These are phyloP conservation scores for Zoroaster sp. DNA, from an alignment of 53 echinoderm and acorn worm genomes.

Conservation along the genomic window DNA sequence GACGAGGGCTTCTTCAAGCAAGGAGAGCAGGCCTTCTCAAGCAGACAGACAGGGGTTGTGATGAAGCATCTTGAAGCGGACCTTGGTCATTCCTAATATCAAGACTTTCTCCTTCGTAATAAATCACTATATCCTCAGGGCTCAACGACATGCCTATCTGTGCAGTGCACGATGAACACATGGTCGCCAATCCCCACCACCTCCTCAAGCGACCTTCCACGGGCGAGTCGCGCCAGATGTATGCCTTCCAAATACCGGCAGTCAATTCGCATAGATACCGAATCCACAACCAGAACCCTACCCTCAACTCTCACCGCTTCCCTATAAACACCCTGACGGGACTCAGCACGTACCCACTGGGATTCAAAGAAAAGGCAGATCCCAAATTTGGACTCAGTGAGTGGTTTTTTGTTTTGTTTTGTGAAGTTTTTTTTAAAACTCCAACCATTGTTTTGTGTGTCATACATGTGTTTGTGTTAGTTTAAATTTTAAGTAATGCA, in stretches of 20 bases:
- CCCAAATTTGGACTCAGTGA: slow-evolving; percentile 78
- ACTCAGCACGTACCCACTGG: slow-evolving; percentile 84
- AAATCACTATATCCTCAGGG: no score
- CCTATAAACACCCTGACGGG: slow-evolving; percentile 94
- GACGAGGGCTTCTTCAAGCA: neutral
- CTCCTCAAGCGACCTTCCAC: slow-evolving; percentile 60
- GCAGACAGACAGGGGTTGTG: neutral
- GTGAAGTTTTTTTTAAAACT: neutral
- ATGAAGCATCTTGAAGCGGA: neutral
- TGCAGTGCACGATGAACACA: slow-evolving; percentile 83
- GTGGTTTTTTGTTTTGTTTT: slow-evolving; percentile 17
- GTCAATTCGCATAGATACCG: slow-evolving; percentile 61
- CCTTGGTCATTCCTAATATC: neutral
- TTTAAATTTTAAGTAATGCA: no score
- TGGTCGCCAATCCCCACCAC: slow-evolving; percentile 53
- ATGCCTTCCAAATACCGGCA: slow-evolving; percentile 72
- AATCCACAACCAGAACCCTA: slow-evolving; percentile 83
- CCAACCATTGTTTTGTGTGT: neutral
- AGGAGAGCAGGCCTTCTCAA: neutral
- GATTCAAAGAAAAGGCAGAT: slow-evolving; percentile 82
- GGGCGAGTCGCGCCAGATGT: slow-evolving; percentile 67
- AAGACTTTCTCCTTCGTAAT: neutral
- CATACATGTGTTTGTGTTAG: neutral
- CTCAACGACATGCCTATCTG: slow-evolving; percentile 87
- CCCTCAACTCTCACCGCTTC: slow-evolving; percentile 78